Evolutionary conservation across 2,888 invertebrate genomes (phyloP), one percentile per base, ranked within the genome.

Genomic region (Celastrina argiolus): DNA sequence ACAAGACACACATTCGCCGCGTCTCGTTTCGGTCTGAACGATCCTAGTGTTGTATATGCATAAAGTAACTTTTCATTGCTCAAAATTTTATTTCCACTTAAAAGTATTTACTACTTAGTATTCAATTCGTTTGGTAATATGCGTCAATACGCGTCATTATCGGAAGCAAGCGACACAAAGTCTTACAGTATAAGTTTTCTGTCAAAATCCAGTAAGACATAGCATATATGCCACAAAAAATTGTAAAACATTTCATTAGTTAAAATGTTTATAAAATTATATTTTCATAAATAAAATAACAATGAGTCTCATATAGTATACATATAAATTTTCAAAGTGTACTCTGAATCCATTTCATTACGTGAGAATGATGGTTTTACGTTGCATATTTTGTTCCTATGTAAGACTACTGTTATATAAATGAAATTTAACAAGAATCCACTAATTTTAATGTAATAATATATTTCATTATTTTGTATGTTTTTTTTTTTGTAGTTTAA

Each of bases 141-240:
- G 8, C 12, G 10, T 36, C 51, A 22, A 12, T 14, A 12, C 12
- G 4, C 22, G 12, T 18, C 12, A 51, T 51, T 22, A 5, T 39
- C 22, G 22, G 22, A 61, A 22, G 39, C 61, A 61, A 61, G 61
- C 61, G 39, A 61, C 61, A 22, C 39, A 16, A 36, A 61, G 39
- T 61, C 22, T 61, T 61, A 39, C 39, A 14, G 39, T 36, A 18
- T 39, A 22, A 34, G 31, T 45, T 51, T 51, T 22, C 14, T 56
- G 36, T 39, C 39, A 18, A 59, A 31, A 18, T 59, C 34, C 10
- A 36, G 14, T 18, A 31, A 18, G 18, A 2, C 36, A 59, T 18
- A 22, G 22, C 22, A 14, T 61, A 39, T 61, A 61, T 61, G 36
- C 39, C 22, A 16, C 14, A 3, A 22, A 51, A 8, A 51, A 16